phyloP scores from a whole-genome alignment of 1,140 invertebrate species.

The Zaprionus vittiger region DNA sequence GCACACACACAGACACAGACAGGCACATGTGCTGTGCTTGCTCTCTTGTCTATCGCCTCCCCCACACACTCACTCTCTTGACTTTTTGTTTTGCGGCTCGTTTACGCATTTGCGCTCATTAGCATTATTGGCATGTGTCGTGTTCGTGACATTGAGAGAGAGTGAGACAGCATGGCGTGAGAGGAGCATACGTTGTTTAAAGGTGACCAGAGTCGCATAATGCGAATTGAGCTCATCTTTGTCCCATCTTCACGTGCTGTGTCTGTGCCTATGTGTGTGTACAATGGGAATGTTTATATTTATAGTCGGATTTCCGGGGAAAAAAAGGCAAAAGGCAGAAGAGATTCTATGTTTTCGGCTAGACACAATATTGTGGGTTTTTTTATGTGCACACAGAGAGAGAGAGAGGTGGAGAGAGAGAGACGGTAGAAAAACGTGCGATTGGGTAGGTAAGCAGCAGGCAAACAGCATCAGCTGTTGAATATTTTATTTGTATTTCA shows the following conservation, averaged over 20 bases:
- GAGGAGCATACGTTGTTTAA: conserved; percentile 7
- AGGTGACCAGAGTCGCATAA: conserved; percentile 36
- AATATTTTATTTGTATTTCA: conserved; percentile 6
- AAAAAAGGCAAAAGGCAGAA: not conserved
- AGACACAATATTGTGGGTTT: conserved; percentile 32
- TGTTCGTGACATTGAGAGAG: conserved; percentile 46
- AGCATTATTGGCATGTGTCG: conserved; percentile 67
- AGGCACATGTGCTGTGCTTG: not conserved
- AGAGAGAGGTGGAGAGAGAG: not conserved
- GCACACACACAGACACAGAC: conserved; percentile 18
- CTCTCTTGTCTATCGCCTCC: not conserved
- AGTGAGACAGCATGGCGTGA: not conserved
- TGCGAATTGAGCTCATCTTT: conserved; percentile 31
- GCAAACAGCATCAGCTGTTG: conserved; percentile 26
- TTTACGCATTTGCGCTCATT: conserved; percentile 75
- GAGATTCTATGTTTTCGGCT: conserved; percentile 14
- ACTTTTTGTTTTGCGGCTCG: conserved; percentile 49
- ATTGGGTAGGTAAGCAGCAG: not conserved
- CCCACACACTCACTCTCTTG: conserved; percentile 10
- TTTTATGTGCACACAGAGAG: not conserved
- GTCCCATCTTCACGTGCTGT: conserved; percentile 41
- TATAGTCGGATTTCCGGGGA: conserved; percentile 39
- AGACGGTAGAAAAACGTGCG: not conserved
- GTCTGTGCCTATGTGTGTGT: not conserved
- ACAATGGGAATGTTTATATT: conserved; percentile 37